Base-by-base conservation (phyloP, 2,797 vertebrate species). In the Hemibagrus guttatus region DNA sequence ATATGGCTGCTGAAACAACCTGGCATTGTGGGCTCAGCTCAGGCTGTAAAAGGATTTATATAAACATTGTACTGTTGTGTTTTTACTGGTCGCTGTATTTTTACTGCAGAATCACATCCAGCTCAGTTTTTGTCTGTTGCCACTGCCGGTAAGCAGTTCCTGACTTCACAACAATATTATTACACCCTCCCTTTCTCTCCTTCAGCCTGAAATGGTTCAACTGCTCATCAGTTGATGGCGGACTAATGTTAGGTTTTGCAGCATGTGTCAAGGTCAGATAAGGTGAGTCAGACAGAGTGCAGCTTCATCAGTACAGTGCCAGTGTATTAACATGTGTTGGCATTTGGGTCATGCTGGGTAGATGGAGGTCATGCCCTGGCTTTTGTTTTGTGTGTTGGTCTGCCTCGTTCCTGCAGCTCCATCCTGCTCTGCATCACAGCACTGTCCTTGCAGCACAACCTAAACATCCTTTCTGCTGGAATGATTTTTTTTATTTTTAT, bases 351-450 rank as follows among this genome's bases (percentile, higher is more conserved):
- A 72, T 46, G 7, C 56, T 3, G 35, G 58, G 72, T 42, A 81
- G 88, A 84, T 89, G 76, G 81, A 85, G 86, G 84, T 86, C 84
- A 87, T 17, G 69, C 66, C 21, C 75, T 58, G 84, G 79, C 59
- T 90, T 31, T 81, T 82, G 82, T 84, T 39, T 89, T 79, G 69
- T 84, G 71, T 85, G 35, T n/a, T 54, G 39, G 59, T 7, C 72
- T 84, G 74, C 74, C 46, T 85, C 23, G 19, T 31, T 63, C 16
- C 19, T 23, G 17, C 26, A n/a, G 76, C 49, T 72, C 26, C 66
- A 17, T 72, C 13, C 39, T 49, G 17, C 35, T 78, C 7, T 56
- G 26, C 64, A 54, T 26, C 49, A 42, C n/a, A 26, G 14, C 63
- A 23, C 68, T 59, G n/a, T 17, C 63, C 69, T 49, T 58, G n/a